Evolutionary conservation across 2,797 vertebrate genomes (phyloP), one percentile per base, ranked within the genome.

Genomic region (Dendrocincla tyrannina): DNA sequence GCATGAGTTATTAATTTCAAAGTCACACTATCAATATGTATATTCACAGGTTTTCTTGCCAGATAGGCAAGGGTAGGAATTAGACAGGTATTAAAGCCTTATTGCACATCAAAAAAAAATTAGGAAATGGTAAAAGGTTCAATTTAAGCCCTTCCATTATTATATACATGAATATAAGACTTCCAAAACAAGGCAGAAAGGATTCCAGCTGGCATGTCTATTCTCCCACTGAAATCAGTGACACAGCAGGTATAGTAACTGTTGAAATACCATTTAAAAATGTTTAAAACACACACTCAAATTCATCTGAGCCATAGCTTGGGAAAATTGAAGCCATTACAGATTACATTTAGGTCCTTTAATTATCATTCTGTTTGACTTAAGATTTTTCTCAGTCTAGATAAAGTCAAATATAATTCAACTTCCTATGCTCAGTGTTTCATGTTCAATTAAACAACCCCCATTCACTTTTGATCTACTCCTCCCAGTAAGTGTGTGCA

Each of bases 381-480:
- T 58, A 78, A 78, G 58, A 58, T 75, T 85, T 88, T 81, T 85
- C 69, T 79, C 59, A 55, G 56, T 74, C 55, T 56, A 76, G 55
- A 74, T 58, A 73, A 20, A 89, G 27, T 15, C 39, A 89, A 95
- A 77, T 76, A 52, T 44, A 35, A 85, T 70, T 73, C 47, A 53
- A 42, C n/a, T 59, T 88, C 60, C 75, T 89, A 67, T 55, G 82
- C 52, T 91, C 47, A 82, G 27, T 33, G 25, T 73, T 96, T 92
- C 63, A 58, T 59, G 60, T 64, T 41, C 73, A 91, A 69, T 95
- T 85, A 86, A 83, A 79, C 81, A 82, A 78, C 85, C 49, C 42
- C 33, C 82, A 52, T 79, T 85, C 8, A 17, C 75, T 95, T 97
- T 82, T 97, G 74, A 82, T 89, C 89, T 93, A 1, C 44, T 96